Base-by-base conservation (phyloP, 2,113 vertebrate species). In the Capra hircus region DNA sequence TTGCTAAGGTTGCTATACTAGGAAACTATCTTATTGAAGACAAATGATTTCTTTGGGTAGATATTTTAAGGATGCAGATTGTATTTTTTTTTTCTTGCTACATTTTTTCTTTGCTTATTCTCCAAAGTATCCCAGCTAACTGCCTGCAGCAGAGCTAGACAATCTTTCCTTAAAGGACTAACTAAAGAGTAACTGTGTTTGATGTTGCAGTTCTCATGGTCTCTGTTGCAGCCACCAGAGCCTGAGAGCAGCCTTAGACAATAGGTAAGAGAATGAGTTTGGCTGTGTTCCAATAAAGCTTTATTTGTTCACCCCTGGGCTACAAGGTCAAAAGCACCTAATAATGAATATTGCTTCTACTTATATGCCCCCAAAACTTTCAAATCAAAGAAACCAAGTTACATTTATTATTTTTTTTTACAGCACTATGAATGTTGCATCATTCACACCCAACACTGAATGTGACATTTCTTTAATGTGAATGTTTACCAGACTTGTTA, bases 391-490 rank as follows among this genome's bases (percentile, higher is more conserved):
- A 91, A 91, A 28, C 13, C 19, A 83, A 64, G 55, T 94, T 88
- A 88, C 53, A 88, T 82, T 83, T 52, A 88, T 83, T 83, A 88
- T 77, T 91, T 91, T 91, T 91, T 91, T 88, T 91, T 91, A 91
- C 77, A 27, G 88, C 77, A 83, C 27, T 62, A 16, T 87, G 62
- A 82, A 48, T 82, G 82, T n/a, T 48, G 40, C 53, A 62, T 17
- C 43, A 45, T 71, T 95, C 82, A 88, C 77, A 95, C 60, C 40
- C 77, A 94, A 88, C 62, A 55, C 10, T n/a, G 77, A 91, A 91
- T 62, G 40, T 77, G 78, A 40, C 60, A n/a, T 94, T 94, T 95
- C 19, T 88, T 87, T 91, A 91, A 50, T 84, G 21, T 88, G 82
- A 94, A n/a, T 88, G 33, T 88, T 64, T 64, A 62, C 21, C 25